These are phyloP conservation scores for Nasua narica DNA, from an alignment of 2,797 vertebrate species.

Conservation along the genomic window DNA sequence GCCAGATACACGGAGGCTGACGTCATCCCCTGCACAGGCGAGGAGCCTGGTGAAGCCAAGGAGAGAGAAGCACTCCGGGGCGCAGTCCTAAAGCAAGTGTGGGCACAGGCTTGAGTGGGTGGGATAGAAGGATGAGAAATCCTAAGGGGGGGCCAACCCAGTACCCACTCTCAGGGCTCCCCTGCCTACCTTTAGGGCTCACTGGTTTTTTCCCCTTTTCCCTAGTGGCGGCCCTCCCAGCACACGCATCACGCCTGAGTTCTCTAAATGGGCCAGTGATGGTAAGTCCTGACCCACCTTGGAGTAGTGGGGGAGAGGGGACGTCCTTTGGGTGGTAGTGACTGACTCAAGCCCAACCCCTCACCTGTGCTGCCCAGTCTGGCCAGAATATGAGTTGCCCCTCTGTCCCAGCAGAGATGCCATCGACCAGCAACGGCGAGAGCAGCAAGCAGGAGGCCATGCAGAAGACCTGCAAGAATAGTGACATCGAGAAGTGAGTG, in stretches of 20 bases:
- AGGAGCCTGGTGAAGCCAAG: slow-evolving; percentile 98
- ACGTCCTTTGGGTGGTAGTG: neutral
- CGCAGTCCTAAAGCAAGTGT: slow-evolving; percentile 96
- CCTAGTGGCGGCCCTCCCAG: slow-evolving; percentile 95
- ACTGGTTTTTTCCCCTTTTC: neutral
- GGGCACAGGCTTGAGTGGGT: neutral
- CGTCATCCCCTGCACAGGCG: slow-evolving; percentile 98
- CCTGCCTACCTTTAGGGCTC: neutral
- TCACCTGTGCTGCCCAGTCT: slow-evolving; percentile 21
- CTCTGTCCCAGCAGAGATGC: slow-evolving; percentile 91
- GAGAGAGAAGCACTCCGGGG: slow-evolving; percentile 97
- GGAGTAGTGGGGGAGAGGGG: neutral
- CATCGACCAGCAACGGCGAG: slow-evolving; percentile 98
- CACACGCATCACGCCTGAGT: slow-evolving; percentile 97
- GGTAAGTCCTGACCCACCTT: slow-evolving; percentile 86
- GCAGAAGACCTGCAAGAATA: slow-evolving; percentile 92
- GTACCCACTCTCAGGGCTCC: neutral
- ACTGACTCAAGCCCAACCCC: neutral
- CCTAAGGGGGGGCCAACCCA: neutral
- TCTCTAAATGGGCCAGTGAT: slow-evolving; percentile 98
- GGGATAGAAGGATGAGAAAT: neutral
- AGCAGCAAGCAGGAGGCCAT: slow-evolving; percentile 95
- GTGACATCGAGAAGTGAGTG: slow-evolving; percentile 98
- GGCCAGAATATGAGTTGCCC: slow-evolving; percentile 33
- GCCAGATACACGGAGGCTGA: slow-evolving; percentile 98